Evolutionary conservation across 2,113 vertebrate genomes (phyloP), one percentile per base, ranked within the genome.

Genomic region (Aspidoscelis tigris): DNA sequence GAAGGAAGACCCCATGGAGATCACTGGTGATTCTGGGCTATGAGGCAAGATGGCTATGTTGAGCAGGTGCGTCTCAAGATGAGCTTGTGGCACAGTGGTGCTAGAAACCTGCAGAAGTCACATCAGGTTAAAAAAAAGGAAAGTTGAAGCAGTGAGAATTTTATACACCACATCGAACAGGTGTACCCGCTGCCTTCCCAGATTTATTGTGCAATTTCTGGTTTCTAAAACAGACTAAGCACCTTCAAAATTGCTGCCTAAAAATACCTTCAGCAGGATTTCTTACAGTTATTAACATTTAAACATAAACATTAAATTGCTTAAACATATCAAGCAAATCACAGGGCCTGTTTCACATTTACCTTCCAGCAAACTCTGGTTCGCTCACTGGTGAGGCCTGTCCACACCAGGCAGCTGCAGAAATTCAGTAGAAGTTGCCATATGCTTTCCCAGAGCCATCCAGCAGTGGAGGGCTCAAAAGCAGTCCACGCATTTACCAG

Each of bases 11-110:
- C 96, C 96, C 0, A 94, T 92, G 47, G 96, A 96, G 39, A 98
- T 96, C 87, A 95, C 95, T 0, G 97, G 96, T 16, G 96, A 94
- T 1, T 95, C 95, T 0, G 95, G 97, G 0, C 87, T 88, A 83
- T 97, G 97, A 0, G 98, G 97, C 55, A 99, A 93, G 75, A 99
- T 96, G 0, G 97, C 97, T 5, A 99, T 95, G 7, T 96, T 97
- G 96, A 99, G 98, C 64, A 94, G 88, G 53, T 96, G 98, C 44
- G 93, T 96, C 41, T 98, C 96, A 21, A 96, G 92, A 78, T 87
- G 94, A 3, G 24, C 2, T 0, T 95, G 92, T 0, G 95, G 88
- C 3, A 83, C 87, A 0, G 89, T 72, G 33, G 97, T 94, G 14
- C 94, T 93, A 68, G 98, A 97, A 9, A 99, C 97, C 98, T 99